These are phyloP conservation scores for Falco berigora DNA, from an alignment of 2,797 vertebrate species.

Conservation along the genomic window DNA sequence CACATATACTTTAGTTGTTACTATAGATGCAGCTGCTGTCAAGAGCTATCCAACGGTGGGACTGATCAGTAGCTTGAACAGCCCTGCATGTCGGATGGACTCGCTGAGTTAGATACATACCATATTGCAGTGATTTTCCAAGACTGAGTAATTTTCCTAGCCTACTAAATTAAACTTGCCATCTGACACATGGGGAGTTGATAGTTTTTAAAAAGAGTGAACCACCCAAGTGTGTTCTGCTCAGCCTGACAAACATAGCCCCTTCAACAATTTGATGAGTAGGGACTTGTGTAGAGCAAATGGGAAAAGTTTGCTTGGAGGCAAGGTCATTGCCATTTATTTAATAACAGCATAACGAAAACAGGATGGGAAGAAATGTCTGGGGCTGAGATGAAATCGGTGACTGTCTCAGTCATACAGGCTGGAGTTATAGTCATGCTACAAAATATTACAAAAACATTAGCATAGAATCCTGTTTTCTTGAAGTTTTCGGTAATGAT, in stretches of 20 bases:
- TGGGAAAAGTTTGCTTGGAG: neutral
- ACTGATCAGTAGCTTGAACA: neutral
- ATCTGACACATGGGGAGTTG: neutral
- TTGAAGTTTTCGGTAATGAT: neutral
- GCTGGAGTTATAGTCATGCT: neutral
- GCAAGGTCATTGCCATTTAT: neutral
- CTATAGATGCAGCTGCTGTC: neutral
- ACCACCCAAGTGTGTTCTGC: neutral
- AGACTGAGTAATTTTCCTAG: neutral
- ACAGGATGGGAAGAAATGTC: neutral
- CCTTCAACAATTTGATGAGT: neutral
- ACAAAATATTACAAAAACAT: neutral
- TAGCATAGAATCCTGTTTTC: neutral
- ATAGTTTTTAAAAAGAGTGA: neutral
- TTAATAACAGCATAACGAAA: neutral
- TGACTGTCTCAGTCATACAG: neutral
- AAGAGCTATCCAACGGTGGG: neutral
- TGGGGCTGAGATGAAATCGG: neutral
- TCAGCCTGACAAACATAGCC: neutral
- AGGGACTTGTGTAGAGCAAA: neutral
- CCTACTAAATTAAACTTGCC: constrained; percentile 1
- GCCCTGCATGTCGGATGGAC: neutral
- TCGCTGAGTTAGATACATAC: neutral
- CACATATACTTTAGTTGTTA: neutral
- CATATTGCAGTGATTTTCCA: neutral